These are phyloP conservation scores for Ascidia mentula DNA, from an alignment of 23 tunicate species.

Conservation along the genomic window DNA sequence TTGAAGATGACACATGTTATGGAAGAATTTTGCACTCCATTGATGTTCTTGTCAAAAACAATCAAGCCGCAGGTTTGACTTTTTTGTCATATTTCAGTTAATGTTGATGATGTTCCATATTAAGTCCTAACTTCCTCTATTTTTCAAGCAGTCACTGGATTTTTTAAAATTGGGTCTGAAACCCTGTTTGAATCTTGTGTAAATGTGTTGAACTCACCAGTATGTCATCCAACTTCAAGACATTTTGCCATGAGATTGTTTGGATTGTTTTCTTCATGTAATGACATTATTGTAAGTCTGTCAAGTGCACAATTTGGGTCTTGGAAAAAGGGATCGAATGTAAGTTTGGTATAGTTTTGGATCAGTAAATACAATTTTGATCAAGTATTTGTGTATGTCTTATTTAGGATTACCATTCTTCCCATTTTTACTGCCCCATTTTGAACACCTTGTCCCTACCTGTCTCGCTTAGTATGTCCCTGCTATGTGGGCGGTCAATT, in stretches of 20 bases:
- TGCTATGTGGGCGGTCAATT: too few relatives aligned
- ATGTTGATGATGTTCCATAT: background rate
- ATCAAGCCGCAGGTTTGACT: background rate
- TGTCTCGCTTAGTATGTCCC: too few relatives aligned
- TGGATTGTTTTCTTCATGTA: background rate
- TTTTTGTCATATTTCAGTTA: too few relatives aligned
- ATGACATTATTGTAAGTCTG: background rate
- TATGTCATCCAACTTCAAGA: background rate
- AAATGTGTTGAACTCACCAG: background rate
- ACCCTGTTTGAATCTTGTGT: background rate
- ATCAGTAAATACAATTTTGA: too few relatives aligned
- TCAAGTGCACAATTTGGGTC: background rate
- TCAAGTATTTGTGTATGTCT: too few relatives aligned
- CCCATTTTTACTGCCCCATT: too few relatives aligned
- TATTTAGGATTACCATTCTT: too few relatives aligned
- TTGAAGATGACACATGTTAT: slow-evolving; percentile 3
- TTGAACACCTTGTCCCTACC: too few relatives aligned
- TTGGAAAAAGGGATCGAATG: background rate
- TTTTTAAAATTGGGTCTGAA: background rate
- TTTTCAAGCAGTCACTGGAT: background rate
- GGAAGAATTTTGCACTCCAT: background rate
- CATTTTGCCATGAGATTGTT: background rate
- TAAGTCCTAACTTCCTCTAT: background rate
- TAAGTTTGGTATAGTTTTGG: background rate
- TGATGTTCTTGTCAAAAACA: background rate